Base-by-base conservation (phyloP, 2,797 vertebrate genomes). In the Thaleichthys pacificus region DNA sequence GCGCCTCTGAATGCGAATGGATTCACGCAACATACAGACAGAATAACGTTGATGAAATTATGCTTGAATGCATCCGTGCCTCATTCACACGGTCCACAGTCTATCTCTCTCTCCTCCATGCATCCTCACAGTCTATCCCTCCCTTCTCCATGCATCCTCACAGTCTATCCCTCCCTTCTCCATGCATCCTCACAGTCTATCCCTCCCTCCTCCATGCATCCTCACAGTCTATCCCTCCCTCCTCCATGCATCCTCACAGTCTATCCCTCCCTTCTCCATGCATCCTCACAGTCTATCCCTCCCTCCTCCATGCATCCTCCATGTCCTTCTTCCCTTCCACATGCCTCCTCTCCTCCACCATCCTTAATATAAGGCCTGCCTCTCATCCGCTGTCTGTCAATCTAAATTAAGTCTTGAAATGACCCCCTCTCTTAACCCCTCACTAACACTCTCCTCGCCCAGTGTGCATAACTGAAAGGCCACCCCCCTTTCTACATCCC, bases 401-500 rank as follows among this genome's bases (percentile, higher is more conserved):
- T 91, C 91, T 91, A 80, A 80, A 76, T 80, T 54, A 57, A 56
- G 42, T 1, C 73, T 77, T 72, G 75, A 87, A 86, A 89, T 84
- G 82, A 68, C 80, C 74, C 60, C 4, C 2, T 67, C 15, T 66
- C 38, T 12, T 2, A 35, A 6, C 38, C 11, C 38, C 38, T 42
- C 38, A 11, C 38, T 11, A 42, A 42, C 38, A 42, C 38, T 42
- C 38, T 42, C 8, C 38, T 42, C 38, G 11, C 38, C 38, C 9
- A 7, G 38, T 42, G 38, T 5, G 5, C 32, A 5, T 7, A 35
- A 7, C 32, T 35, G 32, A 7, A 7, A 5, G 1, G 5, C 32
- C 2, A 5, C 32, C 32, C 6, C 32, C 32, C 32, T 35, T 35
- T 5, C 5, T 35, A 35, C 32, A 42, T 42, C 38, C 8, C 38